Percentiles rank a stretch among this genome's conserved stretches.
Evolutionary conservation across 2,113 vertebrate genomes (phyloP).

Genomic region (Hydropotes inermis): DNA sequence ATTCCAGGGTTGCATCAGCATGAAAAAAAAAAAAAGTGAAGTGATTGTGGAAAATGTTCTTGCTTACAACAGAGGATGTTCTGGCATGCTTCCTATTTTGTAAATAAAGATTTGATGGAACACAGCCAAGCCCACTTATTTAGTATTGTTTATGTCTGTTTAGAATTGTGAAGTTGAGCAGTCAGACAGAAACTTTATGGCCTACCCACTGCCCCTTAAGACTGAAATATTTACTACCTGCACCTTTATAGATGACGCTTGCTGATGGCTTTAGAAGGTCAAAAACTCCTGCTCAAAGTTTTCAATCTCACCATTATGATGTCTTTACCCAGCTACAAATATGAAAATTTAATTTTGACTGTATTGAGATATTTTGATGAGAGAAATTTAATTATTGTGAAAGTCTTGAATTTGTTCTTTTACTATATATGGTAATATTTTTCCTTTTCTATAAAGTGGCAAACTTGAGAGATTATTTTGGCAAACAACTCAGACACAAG

Average conservation of each 20-base stretch:
- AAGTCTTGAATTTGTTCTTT: not conserved
- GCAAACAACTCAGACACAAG: not conserved
- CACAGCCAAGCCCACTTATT: not conserved
- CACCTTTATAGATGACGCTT: not conserved
- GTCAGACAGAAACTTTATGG: not conserved
- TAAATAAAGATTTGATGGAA: not conserved
- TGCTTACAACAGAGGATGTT: not conserved
- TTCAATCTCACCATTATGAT: not conserved
- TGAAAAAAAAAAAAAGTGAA: not conserved
- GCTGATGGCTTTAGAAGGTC: not conserved
- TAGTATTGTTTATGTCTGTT: not conserved
- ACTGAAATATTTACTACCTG: not conserved
- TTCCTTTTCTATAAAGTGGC: not conserved
- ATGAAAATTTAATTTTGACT: not conserved
- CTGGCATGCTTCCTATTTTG: not conserved
- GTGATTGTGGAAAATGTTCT: not conserved
- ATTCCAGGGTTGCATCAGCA: not conserved
- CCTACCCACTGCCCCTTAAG: not conserved
- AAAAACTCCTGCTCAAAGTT: not conserved
- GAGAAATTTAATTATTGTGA: not conserved
- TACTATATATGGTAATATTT: not conserved
- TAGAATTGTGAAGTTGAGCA: not conserved
- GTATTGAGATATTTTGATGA: not conserved
- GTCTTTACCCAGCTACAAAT: not conserved
- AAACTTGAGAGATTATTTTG: not conserved